Evolutionary conservation across 1,140 invertebrate genomes (phyloP).

Genomic region (Campoletis sonorensis): DNA sequence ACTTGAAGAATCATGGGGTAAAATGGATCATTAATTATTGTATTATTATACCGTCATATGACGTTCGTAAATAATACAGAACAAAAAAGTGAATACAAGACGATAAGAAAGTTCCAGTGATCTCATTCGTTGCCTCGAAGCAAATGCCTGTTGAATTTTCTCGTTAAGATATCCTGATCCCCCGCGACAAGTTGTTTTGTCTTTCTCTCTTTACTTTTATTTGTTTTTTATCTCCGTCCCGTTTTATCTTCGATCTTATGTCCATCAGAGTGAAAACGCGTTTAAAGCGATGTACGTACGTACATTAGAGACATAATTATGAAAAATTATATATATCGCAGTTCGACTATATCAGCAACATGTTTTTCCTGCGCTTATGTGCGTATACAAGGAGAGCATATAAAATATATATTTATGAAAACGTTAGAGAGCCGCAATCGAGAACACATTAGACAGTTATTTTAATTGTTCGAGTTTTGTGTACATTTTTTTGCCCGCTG

Average conservation of each 20-base stretch:
- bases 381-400: neutral
- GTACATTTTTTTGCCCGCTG: neutral
- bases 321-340: neutral
- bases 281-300: neutral
- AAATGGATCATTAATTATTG: neutral
- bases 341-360: neutral
- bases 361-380: neutral
- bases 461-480: constrained; percentile 37
- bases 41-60: too few species aligned
- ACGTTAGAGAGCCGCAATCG: neutral
- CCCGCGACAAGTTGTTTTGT: constrained; percentile 23
- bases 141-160: constrained; percentile 18
- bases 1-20: neutral
- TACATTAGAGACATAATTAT: constrained; percentile 36
- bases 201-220: neutral
- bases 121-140: neutral
- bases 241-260: neutral
- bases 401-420: constrained; percentile 9
- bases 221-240: neutral
- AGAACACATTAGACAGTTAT: constrained; percentile 34
- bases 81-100: neutral
- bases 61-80: neutral
- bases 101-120: constrained; percentile 32
- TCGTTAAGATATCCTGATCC: neutral
- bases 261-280: neutral